A percentile compares a stretch with the other conserved stretches of the same genome.
Evolutionary conservation across 2,113 vertebrate species (phyloP).

Genomic region (Crotophaga sulcirostris): DNA sequence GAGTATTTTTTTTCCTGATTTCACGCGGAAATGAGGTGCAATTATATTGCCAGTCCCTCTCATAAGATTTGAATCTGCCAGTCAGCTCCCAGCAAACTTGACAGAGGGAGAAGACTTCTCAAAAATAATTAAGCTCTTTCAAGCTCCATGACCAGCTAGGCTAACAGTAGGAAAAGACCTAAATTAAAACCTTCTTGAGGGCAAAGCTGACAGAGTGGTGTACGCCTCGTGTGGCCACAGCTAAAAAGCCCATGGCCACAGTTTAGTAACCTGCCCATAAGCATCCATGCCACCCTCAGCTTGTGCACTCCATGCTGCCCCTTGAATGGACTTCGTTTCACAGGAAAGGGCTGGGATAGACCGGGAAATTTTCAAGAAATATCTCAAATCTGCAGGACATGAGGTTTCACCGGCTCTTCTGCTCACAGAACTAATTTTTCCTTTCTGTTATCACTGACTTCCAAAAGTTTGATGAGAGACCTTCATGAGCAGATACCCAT

Average conservation of each 20-base stretch:
- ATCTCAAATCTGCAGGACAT: background rate
- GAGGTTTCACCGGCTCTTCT: background rate
- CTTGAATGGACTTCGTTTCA: background rate
- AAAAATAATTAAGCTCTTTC: background rate
- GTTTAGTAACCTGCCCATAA: background rate
- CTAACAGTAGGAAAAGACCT: background rate
- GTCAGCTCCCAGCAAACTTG: background rate
- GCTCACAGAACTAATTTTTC: background rate
- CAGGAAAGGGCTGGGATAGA: background rate
- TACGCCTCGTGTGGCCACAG: background rate
- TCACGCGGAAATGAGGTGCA: background rate
- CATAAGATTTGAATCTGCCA: rapidly evolving
- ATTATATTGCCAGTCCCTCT: background rate
- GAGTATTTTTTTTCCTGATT: background rate
- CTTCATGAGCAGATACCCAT: background rate
- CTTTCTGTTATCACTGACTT: background rate
- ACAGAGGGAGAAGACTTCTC: background rate
- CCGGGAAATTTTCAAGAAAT: background rate
- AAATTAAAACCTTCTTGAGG: background rate
- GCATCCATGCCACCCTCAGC: background rate
- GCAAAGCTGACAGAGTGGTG: background rate
- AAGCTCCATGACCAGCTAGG: background rate
- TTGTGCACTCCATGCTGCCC: background rate
- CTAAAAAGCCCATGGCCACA: background rate
- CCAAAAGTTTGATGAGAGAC: background rate